These are phyloP conservation scores for Megathymus violae DNA, from an alignment of 1,140 invertebrate species.

Conservation along the genomic window DNA sequence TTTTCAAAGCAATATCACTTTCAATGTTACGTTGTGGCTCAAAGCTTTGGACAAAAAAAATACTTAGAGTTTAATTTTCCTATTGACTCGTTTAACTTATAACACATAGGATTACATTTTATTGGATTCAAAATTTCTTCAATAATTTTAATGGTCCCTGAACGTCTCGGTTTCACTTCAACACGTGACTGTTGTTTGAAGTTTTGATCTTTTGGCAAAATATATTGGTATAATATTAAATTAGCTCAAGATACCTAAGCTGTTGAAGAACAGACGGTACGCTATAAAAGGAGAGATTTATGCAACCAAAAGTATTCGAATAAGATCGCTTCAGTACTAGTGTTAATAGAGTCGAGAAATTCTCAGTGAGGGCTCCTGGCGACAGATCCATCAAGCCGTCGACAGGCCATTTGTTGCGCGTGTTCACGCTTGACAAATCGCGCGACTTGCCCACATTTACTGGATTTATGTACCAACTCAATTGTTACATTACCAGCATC, in stretches of 20 bases:
- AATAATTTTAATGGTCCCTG: too few species aligned
- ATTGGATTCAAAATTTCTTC: too few species aligned
- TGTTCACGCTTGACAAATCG: constrained; percentile 74
- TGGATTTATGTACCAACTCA: constrained; percentile 65
- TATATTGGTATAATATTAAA: neutral
- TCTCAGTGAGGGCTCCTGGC: constrained; percentile 66
- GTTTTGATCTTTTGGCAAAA: too few species aligned
- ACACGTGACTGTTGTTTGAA: too few species aligned
- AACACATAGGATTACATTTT: too few species aligned
- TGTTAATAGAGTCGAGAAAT: constrained; percentile 41
- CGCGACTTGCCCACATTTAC: constrained; percentile 59
- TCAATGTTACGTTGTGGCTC: too few species aligned
- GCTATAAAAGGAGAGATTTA: neutral
- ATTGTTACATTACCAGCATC: constrained; percentile 57
- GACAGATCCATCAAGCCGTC: constrained; percentile 78
- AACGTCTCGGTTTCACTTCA: too few species aligned
- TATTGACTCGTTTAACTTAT: too few species aligned
- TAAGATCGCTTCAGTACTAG: constrained; percentile 9
- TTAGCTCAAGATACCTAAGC: neutral
- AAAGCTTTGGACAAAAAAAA: too few species aligned
- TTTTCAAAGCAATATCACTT: too few species aligned
- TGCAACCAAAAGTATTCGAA: constrained; percentile 9
- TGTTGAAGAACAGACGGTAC: neutral
- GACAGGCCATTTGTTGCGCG: constrained; percentile 78
- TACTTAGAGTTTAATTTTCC: too few species aligned